Conservation (phyloP, 2,113 vertebrate genomes). For the Rissa tridactyla region DNA sequence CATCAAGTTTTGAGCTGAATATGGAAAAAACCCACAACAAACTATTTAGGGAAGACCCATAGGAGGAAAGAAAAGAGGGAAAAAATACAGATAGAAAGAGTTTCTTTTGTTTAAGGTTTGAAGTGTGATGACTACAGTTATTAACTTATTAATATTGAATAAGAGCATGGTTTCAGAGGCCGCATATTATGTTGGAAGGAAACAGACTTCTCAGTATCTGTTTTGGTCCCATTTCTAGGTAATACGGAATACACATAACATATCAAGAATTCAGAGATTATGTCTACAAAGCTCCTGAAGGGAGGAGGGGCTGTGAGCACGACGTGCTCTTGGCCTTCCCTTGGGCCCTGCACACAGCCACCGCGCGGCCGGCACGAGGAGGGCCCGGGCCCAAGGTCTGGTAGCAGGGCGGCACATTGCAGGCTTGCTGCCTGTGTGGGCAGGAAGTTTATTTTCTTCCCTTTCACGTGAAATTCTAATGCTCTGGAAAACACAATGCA, state of each 20-base stretch:
- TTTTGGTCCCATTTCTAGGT: neutral
- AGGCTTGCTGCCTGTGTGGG: neutral
- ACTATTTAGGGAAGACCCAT: neutral
- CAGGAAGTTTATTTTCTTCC: neutral
- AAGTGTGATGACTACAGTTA: neutral
- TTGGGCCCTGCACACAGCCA: rapidly evolving
- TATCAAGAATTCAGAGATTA: neutral
- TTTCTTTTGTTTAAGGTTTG: neutral
- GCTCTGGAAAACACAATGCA: neutral
- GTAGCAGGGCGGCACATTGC: rapidly evolving
- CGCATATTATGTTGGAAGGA: neutral
- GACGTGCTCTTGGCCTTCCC: rapidly evolving
- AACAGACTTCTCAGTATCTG: neutral
- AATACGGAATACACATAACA: neutral
- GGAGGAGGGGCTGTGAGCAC: neutral
- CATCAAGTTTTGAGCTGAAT: neutral
- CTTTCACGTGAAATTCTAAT: neutral
- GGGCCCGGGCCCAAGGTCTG: rapidly evolving
- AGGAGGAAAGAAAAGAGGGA: neutral
- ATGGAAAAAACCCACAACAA: neutral
- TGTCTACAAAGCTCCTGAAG: neutral
- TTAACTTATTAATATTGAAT: neutral
- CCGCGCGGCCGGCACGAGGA: rapidly evolving
- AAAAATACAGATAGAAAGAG: neutral
- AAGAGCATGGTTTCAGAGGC: neutral